Base-by-base conservation (phyloP, 1,140 invertebrate species). In the Heliconius congener region DNA sequence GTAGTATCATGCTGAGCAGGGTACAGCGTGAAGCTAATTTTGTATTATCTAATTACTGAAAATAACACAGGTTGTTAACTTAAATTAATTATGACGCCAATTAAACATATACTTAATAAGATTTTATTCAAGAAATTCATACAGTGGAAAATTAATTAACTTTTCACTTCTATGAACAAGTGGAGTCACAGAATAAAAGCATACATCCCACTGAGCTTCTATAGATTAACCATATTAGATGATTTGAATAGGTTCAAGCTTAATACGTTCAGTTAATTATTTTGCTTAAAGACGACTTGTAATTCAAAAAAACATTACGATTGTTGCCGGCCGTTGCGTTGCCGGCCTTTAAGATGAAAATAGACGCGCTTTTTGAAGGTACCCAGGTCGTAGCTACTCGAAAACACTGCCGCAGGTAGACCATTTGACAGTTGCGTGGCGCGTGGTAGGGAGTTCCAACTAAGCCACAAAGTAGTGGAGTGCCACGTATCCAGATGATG, bases 61-160 rank as follows among this genome's bases (percentile, higher is more conserved):
- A 81, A 77, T 79, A 82, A 81, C 77, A 79, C 83, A 82, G 73
- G 57, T 82, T 78, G 85, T 60, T 23, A 60, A 60, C 84, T 87
- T 84, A 86, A 87, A 88, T 82, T 81, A 82, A 86, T 89, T 85
- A 85, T 76, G 85, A 86, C 83, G 83, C 86, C 92, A 91, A 94
- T 94, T 93, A 91, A 91, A 57, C 77, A 90, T 88, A 90, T 92
- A 88, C 89, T 85, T 86, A 87, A 88, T 88, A 88, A 87, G 80
- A 83, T 87, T 84, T 90, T 89, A 87, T 88, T 87, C 90, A 89
- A 89, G 88, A 88, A 90, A 82, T 90, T 88, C 78, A 80, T 88
- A 83, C 85, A 91, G 89, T 93, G 90, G 92, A 91, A 94, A 94
- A 94, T 94, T 94, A 92, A 94, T 94, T 92, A 92, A 92, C 91